Evolutionary conservation across 2,888 invertebrate genomes (phyloP).

Genomic region (Phengaris arion): DNA sequence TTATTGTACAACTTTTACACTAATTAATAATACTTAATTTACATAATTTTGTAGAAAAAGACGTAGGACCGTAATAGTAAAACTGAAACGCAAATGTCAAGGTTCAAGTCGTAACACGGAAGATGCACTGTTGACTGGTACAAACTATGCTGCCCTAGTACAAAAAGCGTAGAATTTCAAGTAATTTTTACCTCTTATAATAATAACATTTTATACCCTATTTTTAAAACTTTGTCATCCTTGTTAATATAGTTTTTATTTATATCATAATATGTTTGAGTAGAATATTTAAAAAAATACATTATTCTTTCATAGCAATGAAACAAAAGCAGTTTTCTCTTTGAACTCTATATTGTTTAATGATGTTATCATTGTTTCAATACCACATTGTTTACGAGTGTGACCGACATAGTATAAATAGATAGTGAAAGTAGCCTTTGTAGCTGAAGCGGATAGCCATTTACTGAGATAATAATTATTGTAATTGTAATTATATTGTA

Average conservation of each 20-base stretch:
- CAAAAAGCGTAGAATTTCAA: neutral
- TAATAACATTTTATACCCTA: neutral
- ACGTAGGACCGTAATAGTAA: neutral
- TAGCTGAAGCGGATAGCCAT: neutral
- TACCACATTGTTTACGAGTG: conserved; percentile 19
- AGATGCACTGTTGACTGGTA: neutral
- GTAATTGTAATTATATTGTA: no score
- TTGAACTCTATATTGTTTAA: conserved; percentile 3
- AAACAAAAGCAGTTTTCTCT: conserved; percentile 22
- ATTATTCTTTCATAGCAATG: neutral
- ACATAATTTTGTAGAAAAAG: neutral
- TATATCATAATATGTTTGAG: neutral
- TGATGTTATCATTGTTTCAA: conserved; percentile 26
- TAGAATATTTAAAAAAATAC: neutral
- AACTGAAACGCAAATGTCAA: conserved; percentile 26
- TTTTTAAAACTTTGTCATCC: neutral
- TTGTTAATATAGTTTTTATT: neutral
- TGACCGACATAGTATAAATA: neutral
- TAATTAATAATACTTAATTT: neutral
- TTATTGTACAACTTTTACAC: conserved; percentile 28
- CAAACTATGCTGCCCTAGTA: conserved; percentile 11
- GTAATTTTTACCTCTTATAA: neutral
- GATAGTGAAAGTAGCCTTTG: conserved; percentile 24
- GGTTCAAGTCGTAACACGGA: conserved; percentile 18
- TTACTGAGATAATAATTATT: neutral